Conservation (phyloP, 1,140 invertebrate genomes). For the Oreohelix idahoensis region DNA sequence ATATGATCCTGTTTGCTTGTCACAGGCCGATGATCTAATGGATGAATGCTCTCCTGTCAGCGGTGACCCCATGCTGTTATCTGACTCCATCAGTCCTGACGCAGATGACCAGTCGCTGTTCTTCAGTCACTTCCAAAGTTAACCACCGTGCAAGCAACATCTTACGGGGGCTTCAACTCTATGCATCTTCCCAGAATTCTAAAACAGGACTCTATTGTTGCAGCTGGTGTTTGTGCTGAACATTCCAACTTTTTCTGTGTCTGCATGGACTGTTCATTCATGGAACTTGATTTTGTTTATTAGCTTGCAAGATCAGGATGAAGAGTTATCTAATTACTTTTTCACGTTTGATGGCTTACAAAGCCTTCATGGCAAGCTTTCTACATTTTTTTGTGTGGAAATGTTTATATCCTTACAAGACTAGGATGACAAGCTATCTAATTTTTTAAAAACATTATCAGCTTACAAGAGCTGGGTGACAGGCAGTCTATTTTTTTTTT, state of each 20-base stretch:
- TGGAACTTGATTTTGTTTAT: not conserved
- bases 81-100: constrained; percentile 63
- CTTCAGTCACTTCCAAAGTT: constrained; percentile 6
- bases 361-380: too few relatives aligned
- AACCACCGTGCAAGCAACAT: not conserved
- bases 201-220: not conserved
- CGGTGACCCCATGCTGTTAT: constrained; percentile 81
- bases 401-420: too few relatives aligned
- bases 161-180: not conserved
- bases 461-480: too few relatives aligned
- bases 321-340: too few relatives aligned
- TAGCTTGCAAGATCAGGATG: too few relatives aligned
- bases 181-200: not conserved
- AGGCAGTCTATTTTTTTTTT: too few relatives aligned
- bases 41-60: constrained; percentile 82
- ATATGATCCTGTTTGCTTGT: not conserved
- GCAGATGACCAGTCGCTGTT: constrained; percentile 45
- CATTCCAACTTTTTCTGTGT: not conserved
- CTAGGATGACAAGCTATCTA: too few relatives aligned
- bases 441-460: too few relatives aligned
- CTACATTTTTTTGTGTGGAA: too few relatives aligned
- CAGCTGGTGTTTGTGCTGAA: not conserved
- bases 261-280: not conserved
- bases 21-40: constrained; percentile 26
- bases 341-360: too few relatives aligned